Conservation (phyloP, 1,140 invertebrate genomes). For the Drosophila funebris region DNA sequence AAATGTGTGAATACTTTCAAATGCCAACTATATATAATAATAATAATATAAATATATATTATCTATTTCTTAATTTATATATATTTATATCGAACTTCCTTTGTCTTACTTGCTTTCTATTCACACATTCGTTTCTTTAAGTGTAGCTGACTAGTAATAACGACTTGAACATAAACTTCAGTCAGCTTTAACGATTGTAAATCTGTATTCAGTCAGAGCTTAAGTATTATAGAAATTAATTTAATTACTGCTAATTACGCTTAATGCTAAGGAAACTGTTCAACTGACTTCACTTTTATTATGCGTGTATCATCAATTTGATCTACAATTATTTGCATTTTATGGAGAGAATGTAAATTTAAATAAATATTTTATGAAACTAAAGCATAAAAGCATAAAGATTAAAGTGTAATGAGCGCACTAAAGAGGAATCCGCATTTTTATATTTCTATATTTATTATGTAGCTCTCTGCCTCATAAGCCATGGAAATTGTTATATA, state of each 20-base stretch:
- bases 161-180: neutral
- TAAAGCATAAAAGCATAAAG: neutral
- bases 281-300: conserved; percentile 8
- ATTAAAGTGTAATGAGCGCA: too few relatives aligned
- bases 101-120: neutral
- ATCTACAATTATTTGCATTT: conserved; percentile 3
- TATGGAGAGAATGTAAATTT: neutral
- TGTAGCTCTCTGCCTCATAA: neutral
- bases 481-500: conserved; percentile 2
- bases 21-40: neutral
- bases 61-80: neutral
- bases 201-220: conserved; percentile 13
- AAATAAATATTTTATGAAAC: neutral
- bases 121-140: neutral
- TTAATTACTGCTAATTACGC: conserved; percentile 27
- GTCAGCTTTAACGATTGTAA: conserved; percentile 15
- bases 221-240: conserved; percentile 11
- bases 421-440: neutral
- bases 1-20: too few relatives aligned
- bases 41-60: neutral
- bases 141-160: neutral
- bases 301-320: neutral
- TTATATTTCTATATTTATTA: neutral
- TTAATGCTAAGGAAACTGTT: conserved; percentile 12
- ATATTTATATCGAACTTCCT: too few relatives aligned